Evolutionary conservation across 2,113 vertebrate genomes (phyloP).

Genomic region (Entomyzon cyanotis): DNA sequence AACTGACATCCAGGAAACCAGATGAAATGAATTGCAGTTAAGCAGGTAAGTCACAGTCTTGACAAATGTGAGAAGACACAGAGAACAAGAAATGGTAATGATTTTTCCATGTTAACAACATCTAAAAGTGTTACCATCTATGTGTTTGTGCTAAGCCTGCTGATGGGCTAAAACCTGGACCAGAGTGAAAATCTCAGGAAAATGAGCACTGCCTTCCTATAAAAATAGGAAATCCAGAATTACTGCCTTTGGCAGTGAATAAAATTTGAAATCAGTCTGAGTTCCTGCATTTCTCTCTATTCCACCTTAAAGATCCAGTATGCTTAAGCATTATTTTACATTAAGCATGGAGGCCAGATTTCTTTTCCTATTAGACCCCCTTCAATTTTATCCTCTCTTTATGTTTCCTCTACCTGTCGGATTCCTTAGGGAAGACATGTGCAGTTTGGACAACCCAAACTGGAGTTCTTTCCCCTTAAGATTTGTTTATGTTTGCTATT

Average conservation of each 20-base stretch:
- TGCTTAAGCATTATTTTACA: neutral
- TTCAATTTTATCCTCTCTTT: neutral
- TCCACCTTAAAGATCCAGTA: neutral
- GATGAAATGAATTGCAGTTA: neutral
- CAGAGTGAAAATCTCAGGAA: neutral
- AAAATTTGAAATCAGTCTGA: neutral
- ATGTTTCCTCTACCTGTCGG: neutral
- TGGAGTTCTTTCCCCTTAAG: neutral
- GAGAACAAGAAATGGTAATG: neutral
- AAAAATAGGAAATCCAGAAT: neutral
- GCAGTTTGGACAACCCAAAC: neutral
- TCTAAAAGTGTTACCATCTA: neutral
- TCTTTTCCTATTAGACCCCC: neutral
- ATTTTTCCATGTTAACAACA: neutral
- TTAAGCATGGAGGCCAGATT: neutral
- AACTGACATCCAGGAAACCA: neutral
- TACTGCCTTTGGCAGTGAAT: neutral
- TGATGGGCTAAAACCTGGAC: neutral
- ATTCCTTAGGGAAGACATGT: neutral
- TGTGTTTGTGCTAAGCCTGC: neutral
- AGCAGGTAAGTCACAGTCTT: neutral
- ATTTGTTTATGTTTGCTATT: conserved; percentile 35
- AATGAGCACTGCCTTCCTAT: neutral
- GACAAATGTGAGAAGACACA: neutral
- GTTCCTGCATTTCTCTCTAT: neutral